These are phyloP conservation scores for Leptura quadrifasciata DNA, from an alignment of 2,888 invertebrate species.

Conservation along the genomic window DNA sequence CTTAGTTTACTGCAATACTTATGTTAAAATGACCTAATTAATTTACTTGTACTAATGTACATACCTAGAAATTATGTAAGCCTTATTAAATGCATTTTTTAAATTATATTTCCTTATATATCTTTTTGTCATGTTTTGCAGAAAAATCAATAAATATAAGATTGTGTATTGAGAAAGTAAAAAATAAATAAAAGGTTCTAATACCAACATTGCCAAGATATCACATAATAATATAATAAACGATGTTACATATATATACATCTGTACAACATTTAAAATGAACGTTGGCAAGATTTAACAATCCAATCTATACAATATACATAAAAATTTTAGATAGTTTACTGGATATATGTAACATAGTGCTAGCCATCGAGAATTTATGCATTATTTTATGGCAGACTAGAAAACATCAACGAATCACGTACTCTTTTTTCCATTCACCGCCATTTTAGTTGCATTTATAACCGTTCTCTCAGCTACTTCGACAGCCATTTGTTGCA, in stretches of 20 bases:
- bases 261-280: constrained; percentile 53
- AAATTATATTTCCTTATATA: constrained; percentile 19
- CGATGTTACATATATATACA: constrained; percentile 61
- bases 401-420: constrained; percentile 53
- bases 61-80: constrained; percentile 29
- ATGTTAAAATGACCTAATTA: constrained; percentile 28
- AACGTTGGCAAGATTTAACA: constrained; percentile 57
- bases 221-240: constrained; percentile 61
- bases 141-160: constrained; percentile 44
- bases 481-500: constrained; percentile 87
- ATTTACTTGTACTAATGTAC: constrained; percentile 18
- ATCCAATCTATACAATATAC: constrained; percentile 53
- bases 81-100: constrained; percentile 35
- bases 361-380: constrained; percentile 51
- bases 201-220: constrained; percentile 67
- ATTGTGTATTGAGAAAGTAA: constrained; percentile 50
- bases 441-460: constrained; percentile 70
- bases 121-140: constrained; percentile 36
- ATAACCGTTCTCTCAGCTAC: constrained; percentile 83
- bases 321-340: constrained; percentile 41
- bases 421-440: constrained; percentile 65
- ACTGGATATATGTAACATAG: constrained; percentile 62
- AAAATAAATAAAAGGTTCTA: constrained; percentile 57
- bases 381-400: constrained; percentile 58
- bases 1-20: constrained; percentile 25